Evolutionary conservation across 1,140 invertebrate species (phyloP).

Genomic region (Epicauta chinensis): DNA sequence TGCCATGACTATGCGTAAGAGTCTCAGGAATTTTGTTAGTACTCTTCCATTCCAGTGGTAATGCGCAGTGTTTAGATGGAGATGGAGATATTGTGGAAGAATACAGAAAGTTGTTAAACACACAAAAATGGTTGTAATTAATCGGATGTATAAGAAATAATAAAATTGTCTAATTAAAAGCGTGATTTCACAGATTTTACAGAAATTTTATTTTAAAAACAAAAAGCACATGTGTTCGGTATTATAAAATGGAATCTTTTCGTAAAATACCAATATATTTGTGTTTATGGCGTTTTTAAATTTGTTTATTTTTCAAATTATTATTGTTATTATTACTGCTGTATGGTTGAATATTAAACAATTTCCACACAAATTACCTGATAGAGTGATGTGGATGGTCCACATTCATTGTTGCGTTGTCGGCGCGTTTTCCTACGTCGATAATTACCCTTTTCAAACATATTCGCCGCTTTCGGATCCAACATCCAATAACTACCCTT

Average conservation of each 20-base stretch:
- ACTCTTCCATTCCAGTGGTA: too few species aligned
- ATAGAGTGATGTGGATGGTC: slow-evolving; percentile 5
- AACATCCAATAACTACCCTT: slow-evolving; percentile 61
- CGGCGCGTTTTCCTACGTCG: slow-evolving; percentile 54
- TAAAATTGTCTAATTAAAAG: too few species aligned
- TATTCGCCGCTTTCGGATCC: slow-evolving; percentile 76
- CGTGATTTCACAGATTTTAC: too few species aligned
- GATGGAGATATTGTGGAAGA: too few species aligned
- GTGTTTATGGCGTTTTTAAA: slow-evolving; percentile 9
- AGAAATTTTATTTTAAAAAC: too few species aligned
- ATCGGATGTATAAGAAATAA: too few species aligned
- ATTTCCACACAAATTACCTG: slow-evolving; percentile 20
- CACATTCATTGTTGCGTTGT: slow-evolving; percentile 38
- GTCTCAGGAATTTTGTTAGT: too few species aligned
- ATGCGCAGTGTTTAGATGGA: too few species aligned
- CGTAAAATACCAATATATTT: slow-evolving; percentile 5
- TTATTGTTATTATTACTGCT: neutral
- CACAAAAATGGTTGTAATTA: too few species aligned
- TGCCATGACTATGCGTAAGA: too few species aligned
- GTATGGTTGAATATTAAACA: neutral
- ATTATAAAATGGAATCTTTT: neutral
- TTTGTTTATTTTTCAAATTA: neutral
- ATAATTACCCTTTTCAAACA: slow-evolving; percentile 90
- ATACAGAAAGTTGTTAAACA: too few species aligned
- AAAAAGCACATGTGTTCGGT: neutral